Percentiles rank a stretch among this genome's conserved stretches.
phyloP scores from a whole-genome alignment of 2,797 vertebrate genomes.

The Rousettus madagascariensis region DNA sequence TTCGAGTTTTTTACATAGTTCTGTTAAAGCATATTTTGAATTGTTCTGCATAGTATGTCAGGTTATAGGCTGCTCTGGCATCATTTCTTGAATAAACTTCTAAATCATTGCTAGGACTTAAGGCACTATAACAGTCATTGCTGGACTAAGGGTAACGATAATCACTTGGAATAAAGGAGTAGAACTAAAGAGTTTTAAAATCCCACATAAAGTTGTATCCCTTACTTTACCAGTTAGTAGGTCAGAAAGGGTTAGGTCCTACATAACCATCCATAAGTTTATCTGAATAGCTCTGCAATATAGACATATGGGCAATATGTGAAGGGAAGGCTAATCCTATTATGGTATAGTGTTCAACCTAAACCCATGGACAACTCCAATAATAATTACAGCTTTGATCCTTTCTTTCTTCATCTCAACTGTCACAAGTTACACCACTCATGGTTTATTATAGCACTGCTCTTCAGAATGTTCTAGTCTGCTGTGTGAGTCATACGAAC shows the following conservation, averaged over 20 bases:
- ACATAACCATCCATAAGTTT: background rate
- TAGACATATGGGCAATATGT: background rate
- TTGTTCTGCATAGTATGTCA: slow-evolving; percentile 35
- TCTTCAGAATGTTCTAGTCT: slow-evolving; percentile 50
- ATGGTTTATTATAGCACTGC: slow-evolving; percentile 61
- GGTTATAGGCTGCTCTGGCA: slow-evolving; percentile 40
- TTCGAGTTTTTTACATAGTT: background rate
- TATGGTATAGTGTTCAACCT: background rate
- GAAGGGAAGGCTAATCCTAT: background rate
- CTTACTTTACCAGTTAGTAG: slow-evolving; percentile 29
- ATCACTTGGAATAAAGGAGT: slow-evolving; percentile 37
- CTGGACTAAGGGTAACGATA: slow-evolving; percentile 26
- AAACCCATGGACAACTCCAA: slow-evolving; percentile 12
- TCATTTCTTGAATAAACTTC: slow-evolving; percentile 37
- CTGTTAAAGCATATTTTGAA: slow-evolving; percentile 39
- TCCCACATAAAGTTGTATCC: background rate
- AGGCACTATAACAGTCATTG: slow-evolving; percentile 60
- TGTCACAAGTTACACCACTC: slow-evolving; percentile 58
- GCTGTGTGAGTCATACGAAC: slow-evolving; percentile 43
- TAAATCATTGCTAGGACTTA: slow-evolving; percentile 39
- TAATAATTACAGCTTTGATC: background rate
- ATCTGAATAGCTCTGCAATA: slow-evolving; percentile 18
- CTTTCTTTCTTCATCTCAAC: slow-evolving; percentile 46
- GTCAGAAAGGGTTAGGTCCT: slow-evolving; percentile 36
- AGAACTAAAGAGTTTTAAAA: slow-evolving; percentile 45